Base-by-base conservation (phyloP, 2,113 vertebrate species). In the Strigops habroptila region DNA sequence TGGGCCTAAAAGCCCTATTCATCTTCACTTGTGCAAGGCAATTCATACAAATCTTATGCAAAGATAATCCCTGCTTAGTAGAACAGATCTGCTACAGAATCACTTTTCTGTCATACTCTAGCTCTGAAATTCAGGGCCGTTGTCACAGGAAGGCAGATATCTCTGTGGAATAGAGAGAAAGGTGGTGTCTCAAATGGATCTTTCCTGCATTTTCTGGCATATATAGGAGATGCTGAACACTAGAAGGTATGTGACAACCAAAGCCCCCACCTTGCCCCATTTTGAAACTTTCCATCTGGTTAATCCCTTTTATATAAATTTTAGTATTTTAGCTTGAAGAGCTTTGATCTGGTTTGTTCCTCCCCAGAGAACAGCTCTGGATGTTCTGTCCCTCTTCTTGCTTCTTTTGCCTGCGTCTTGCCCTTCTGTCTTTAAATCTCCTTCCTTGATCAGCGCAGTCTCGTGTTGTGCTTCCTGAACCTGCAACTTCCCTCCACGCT, bases 141-240 rank as follows among this genome's bases (percentile, higher is more conserved):
- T 90, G 81, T 57, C 78, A 82, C 49, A 75, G 71, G 43, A 82
- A 77, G 49, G n/a, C 64, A 78, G 48, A 67, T 86, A 33, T 44
- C 33, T 73, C 37, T 77, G 37, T 73, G 68, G 49, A 70, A 6
- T 0, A n/a, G 51, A 10, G 6, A 55, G 49, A 67, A 82, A 74
- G 37, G n/a, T 69, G 27, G 25, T 6, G 9, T 82, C 43, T 86
- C 53, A 86, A 30, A 39, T 25, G 37, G 31, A 43, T 70, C 55
- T 80, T 81, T 67, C 68, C 80, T 51, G 70, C 8, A 18, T 44
- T 94, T 96, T 81, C 73, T 95, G 73, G 78, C 18, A 23, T 41
- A 21, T 41, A 21, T 24, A n/a, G 41, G n/a, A 73, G 53, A 13
- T 52, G n/a, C 31, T 81, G 53, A 74, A 43, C 33, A 35, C 37